phyloP scores from a whole-genome alignment of 2,888 invertebrate species.

The Spisula subtruncata region DNA sequence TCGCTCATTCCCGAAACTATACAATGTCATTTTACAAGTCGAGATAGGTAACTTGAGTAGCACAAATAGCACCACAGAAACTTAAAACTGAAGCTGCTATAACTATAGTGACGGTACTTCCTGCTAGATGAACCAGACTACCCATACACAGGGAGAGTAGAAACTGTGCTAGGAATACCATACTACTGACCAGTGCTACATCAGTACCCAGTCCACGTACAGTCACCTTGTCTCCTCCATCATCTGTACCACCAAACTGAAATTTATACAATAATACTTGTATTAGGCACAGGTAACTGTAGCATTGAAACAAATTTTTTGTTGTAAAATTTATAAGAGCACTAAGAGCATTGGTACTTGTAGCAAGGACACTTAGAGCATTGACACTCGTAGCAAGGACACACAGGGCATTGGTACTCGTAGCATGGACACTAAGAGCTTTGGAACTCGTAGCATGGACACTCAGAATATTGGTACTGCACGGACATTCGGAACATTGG shows the following conservation, averaged over 20 bases:
- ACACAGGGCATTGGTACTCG: too few relatives aligned
- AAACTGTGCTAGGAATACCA: slow-evolving; percentile 98
- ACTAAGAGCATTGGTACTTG: too few relatives aligned
- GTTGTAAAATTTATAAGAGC: too few relatives aligned
- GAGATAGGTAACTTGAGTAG: slow-evolving; percentile 96
- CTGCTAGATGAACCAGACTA: slow-evolving; percentile 91
- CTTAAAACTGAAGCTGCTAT: slow-evolving; percentile 94
- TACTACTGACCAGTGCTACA: slow-evolving; percentile 97
- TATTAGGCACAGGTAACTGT: too few relatives aligned
- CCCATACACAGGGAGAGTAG: slow-evolving; percentile 91
- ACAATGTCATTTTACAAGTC: slow-evolving; percentile 91
- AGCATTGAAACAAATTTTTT: too few relatives aligned
- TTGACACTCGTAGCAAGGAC: too few relatives aligned
- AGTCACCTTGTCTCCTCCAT: slow-evolving; percentile 65
- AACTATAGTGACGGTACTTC: slow-evolving; percentile 96
- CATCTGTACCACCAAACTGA: slow-evolving; percentile 72
- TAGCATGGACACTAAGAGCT: too few relatives aligned
- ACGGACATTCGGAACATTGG: too few relatives aligned
- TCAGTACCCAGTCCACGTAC: slow-evolving; percentile 97
- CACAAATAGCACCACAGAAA: slow-evolving; percentile 94
- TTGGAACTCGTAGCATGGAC: too few relatives aligned
- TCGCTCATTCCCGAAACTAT: not conserved
- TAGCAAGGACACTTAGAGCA: too few relatives aligned
- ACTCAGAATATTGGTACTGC: too few relatives aligned
- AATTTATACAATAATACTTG: slow-evolving; percentile 45